Evolutionary conservation across 2,888 invertebrate species (phyloP).

Genomic region (Macropis europaea): DNA sequence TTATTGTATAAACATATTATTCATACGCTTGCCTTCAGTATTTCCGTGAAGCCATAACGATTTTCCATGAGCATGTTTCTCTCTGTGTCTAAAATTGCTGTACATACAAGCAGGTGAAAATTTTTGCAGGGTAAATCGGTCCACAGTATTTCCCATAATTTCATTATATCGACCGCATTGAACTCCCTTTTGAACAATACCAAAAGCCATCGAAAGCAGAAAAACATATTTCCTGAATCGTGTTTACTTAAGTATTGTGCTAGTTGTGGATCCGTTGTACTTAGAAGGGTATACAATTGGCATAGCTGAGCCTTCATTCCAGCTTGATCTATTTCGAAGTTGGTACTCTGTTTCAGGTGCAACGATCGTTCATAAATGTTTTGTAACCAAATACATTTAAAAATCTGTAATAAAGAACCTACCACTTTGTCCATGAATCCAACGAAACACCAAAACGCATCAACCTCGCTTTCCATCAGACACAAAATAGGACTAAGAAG

Average conservation of each 20-base stretch:
- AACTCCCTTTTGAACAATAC: conserved; percentile 98
- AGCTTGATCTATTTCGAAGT: conserved; percentile 98
- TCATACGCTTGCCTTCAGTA: conserved; percentile 87
- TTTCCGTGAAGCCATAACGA: conserved; percentile 97
- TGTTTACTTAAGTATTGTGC: conserved; percentile 92
- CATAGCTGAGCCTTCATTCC: conserved; percentile 96
- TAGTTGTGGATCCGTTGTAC: conserved; percentile 91
- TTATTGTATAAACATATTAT: not conserved
- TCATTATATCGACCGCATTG: conserved; percentile 90
- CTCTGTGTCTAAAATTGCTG: conserved; percentile 95
- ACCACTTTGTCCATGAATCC: conserved; percentile 98
- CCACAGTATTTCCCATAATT: conserved; percentile 98
- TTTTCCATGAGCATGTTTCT: conserved; percentile 93
- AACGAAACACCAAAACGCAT: conserved; percentile 99
- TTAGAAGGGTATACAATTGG: conserved; percentile 90
- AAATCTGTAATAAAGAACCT: conserved; percentile 72
- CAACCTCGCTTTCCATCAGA: conserved; percentile 95
- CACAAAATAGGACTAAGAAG: conserved; percentile 94
- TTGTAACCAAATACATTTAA: not conserved
- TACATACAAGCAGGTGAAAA: conserved; percentile 95
- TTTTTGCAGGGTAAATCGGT: conserved; percentile 96
- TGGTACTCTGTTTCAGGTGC: conserved; percentile 84
- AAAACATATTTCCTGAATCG: conserved; percentile 98
- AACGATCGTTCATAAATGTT: conserved; percentile 6
- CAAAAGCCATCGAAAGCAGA: conserved; percentile 98